Evolutionary conservation across 1,140 invertebrate species (phyloP).

Genomic region (Phortica variegata): DNA sequence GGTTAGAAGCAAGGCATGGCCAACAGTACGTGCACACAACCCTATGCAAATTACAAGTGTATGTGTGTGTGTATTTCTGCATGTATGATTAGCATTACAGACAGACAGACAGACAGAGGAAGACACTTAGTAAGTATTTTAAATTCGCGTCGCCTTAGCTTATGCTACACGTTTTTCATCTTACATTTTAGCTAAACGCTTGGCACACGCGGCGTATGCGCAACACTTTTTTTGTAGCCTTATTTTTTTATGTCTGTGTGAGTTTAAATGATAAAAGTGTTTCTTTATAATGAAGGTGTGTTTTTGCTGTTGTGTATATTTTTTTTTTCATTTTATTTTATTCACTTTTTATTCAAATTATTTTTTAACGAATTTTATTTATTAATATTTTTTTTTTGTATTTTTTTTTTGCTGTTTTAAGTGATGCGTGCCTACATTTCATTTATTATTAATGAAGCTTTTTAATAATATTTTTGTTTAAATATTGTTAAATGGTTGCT

Average conservation of each 20-base stretch:
- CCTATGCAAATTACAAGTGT: too few relatives aligned
- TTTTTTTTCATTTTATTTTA: slow-evolving; percentile 23
- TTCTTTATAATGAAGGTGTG: not conserved
- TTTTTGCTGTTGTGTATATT: slow-evolving; percentile 5
- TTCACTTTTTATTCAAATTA: not conserved
- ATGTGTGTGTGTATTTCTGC: too few relatives aligned
- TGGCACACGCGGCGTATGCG: slow-evolving; percentile 30
- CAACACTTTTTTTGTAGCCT: slow-evolving; percentile 18
- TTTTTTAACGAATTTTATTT: not conserved
- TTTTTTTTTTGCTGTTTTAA: not conserved
- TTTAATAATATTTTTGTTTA: too few relatives aligned
- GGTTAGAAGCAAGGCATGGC: too few relatives aligned
- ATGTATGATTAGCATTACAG: too few relatives aligned
- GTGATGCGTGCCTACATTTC: slow-evolving; percentile 3
- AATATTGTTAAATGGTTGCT: too few relatives aligned
- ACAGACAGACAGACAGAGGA: slow-evolving; percentile 11
- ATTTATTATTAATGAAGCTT: not conserved
- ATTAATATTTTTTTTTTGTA: not conserved
- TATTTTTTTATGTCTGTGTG: too few relatives aligned
- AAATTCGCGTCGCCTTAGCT: too few relatives aligned
- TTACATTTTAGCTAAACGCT: not conserved
- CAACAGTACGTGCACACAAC: too few relatives aligned
- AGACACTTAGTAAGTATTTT: not conserved
- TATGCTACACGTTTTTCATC: too few relatives aligned
- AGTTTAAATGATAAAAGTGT: too few relatives aligned